Evolutionary conservation across 2,888 invertebrate species (phyloP), one percentile per base, ranked within the genome.

Genomic region (Drosophila tripunctata): DNA sequence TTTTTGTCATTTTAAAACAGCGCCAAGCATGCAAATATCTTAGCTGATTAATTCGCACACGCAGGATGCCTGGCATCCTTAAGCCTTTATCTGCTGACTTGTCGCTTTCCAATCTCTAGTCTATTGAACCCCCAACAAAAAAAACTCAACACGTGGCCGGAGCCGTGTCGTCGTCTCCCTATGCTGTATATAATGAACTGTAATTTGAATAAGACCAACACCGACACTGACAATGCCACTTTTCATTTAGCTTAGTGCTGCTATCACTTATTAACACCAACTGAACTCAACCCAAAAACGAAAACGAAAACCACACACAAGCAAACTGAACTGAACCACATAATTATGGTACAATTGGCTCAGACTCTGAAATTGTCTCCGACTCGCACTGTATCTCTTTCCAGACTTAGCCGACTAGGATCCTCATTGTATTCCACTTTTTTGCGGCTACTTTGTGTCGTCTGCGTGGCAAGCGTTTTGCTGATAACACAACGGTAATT

Each of bases 71-170:
- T 43, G 54, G 58, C 85, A 60, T 84, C 65, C 70, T 71, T 83
- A 83, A 83, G 82, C 82, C 82, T 79, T 83, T 81, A 79, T 73
- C 61, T 83, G 88, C 84, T 83, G 88, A 83, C 83, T 76, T 51
- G 76, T 83, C 63, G 67, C 81, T 79, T 79, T 79, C 55, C 84
- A 86, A 83, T 88, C 74, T 70, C 78, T 14, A 41, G 85, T 64
- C 82, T 83, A 83, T 83, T 83, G 82, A 83, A 86, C 82, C 67
- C 80, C 38, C 36, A 36, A 40, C 33, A 14, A 19, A 33, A n/a
- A 27, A 21, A 45, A 41, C 44, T 50, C 48, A 54, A 71, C 66
- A 61, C 72, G 72, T 71, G 72, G 10, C 27, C n/a, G n/a, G 44
- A 22, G 38, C 45, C 51, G 6, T 8, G 27, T 22, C 21, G 7